Evolutionary conservation across 1,140 invertebrate genomes (phyloP).

Genomic region (Calosoma granatense): DNA sequence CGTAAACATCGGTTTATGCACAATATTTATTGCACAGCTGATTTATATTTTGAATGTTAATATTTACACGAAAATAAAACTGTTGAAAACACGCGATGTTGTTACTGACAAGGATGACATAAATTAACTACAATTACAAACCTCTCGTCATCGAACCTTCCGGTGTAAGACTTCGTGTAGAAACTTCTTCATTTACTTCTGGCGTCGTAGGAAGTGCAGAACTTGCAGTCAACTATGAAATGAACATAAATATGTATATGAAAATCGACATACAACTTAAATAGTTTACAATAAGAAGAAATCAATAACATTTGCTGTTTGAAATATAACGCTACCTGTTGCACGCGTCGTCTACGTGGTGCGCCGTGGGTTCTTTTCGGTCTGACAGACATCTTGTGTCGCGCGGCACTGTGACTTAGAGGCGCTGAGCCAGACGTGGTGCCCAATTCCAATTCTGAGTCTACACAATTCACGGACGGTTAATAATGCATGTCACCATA

Average conservation of each 20-base stretch:
- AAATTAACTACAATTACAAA: slow-evolving; percentile 11
- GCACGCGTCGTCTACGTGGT: slow-evolving; percentile 47
- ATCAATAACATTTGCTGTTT: no score
- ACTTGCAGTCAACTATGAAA: slow-evolving; percentile 34
- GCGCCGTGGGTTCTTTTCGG: slow-evolving; percentile 64
- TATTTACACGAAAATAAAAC: no score
- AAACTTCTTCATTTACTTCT: slow-evolving; percentile 59
- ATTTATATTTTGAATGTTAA: no score
- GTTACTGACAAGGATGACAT: no score
- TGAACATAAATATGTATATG: not conserved
- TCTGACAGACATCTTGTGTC: slow-evolving; percentile 64
- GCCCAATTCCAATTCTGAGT: slow-evolving; percentile 31
- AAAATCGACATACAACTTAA: not conserved
- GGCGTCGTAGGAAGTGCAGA: slow-evolving; percentile 53
- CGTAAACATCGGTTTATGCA: no score
- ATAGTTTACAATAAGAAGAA: slow-evolving; percentile 6
- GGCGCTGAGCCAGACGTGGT: slow-evolving; percentile 37
- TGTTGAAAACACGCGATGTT: no score
- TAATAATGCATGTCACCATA: no score
- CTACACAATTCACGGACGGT: slow-evolving; percentile 17
- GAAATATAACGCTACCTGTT: slow-evolving; percentile 35
- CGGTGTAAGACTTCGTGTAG: slow-evolving; percentile 46
- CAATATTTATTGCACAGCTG: no score
- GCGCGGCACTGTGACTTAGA: slow-evolving; percentile 65
- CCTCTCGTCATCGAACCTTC: slow-evolving; percentile 28